These are phyloP conservation scores for Tursiops truncatus DNA, from an alignment of 2,113 vertebrate species.

Conservation along the genomic window DNA sequence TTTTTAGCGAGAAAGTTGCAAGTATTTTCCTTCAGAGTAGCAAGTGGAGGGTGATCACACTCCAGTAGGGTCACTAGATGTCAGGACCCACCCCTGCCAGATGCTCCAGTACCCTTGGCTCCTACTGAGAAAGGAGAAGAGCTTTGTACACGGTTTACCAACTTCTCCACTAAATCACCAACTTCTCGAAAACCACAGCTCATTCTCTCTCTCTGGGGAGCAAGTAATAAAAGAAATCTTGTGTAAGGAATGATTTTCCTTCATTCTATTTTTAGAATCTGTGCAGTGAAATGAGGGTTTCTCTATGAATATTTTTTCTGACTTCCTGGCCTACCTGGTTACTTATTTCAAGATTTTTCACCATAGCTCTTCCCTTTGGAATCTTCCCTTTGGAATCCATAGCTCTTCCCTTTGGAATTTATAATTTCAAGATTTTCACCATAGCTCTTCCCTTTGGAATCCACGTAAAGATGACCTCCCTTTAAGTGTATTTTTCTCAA, in stretches of 20 bases:
- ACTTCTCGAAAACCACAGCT: neutral
- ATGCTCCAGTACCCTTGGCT: neutral
- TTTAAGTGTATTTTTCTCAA: neutral
- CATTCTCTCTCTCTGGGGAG: neutral
- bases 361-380: neutral
- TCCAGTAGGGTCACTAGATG: neutral
- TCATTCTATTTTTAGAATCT: neutral
- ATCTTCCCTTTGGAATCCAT: neutral
- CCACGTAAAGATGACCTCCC: neutral
- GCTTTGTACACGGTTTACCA: neutral
- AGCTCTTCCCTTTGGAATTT: neutral
- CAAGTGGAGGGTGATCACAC: neutral
- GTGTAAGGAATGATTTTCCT: neutral
- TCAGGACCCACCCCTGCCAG: neutral
- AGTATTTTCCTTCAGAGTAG: constrained; percentile 15
- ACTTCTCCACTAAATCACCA: constrained; percentile 20
- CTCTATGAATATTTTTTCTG: neutral
- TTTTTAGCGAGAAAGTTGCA: neutral
- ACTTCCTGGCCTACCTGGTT: neutral
- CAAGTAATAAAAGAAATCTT: neutral
- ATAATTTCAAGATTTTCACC: neutral
- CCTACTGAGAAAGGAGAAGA: neutral
- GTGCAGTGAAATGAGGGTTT: neutral
- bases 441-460: neutral
- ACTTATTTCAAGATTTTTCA: neutral